phyloP scores from a whole-genome alignment of 2,888 invertebrate genomes.

The Phalera bucephala region DNA sequence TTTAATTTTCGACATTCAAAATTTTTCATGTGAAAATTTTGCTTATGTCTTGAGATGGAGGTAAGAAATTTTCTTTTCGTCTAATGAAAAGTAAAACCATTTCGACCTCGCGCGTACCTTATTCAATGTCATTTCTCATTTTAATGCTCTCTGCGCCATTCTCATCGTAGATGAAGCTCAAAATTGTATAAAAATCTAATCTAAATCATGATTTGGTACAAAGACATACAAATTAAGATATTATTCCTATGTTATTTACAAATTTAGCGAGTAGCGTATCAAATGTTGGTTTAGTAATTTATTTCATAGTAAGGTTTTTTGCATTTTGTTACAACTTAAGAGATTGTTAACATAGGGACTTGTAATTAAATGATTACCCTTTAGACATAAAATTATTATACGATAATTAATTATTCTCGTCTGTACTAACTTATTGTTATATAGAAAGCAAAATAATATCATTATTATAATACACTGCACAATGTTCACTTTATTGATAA shows the following conservation, averaged over 20 bases:
- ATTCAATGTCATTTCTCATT: slow-evolving; percentile 20
- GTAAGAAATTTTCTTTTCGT: slow-evolving; percentile 66
- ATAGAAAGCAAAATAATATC: slow-evolving; percentile 13
- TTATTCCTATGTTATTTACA: slow-evolving; percentile 71
- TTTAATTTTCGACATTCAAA: slow-evolving; percentile 58
- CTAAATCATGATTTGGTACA: slow-evolving; percentile 74
- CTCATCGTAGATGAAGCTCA: slow-evolving; percentile 48
- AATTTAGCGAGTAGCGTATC: slow-evolving; percentile 58
- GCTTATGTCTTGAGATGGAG: slow-evolving; percentile 54
- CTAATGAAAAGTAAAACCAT: slow-evolving; percentile 60
- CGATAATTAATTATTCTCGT: slow-evolving; percentile 29
- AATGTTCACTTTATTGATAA: slow-evolving; percentile 24
- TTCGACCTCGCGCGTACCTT: slow-evolving; percentile 46
- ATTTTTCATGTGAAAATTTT: slow-evolving; percentile 72
- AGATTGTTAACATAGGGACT: slow-evolving; percentile 58
- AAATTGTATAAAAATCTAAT: slow-evolving; percentile 45
- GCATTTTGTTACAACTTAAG: slow-evolving; percentile 62
- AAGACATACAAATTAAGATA: slow-evolving; percentile 79
- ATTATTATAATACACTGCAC: slow-evolving; percentile 23
- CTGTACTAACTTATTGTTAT: slow-evolving; percentile 36
- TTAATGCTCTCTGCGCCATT: slow-evolving; percentile 55
- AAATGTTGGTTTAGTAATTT: slow-evolving; percentile 65
- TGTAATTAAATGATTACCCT: slow-evolving; percentile 59
- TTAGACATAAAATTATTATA: slow-evolving; percentile 55
- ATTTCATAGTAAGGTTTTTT: slow-evolving; percentile 69